Percentiles rank a stretch among this genome's conserved stretches.
These are phyloP conservation scores for Allacma fusca DNA, from an alignment of 2,888 invertebrate species.

Conservation along the genomic window DNA sequence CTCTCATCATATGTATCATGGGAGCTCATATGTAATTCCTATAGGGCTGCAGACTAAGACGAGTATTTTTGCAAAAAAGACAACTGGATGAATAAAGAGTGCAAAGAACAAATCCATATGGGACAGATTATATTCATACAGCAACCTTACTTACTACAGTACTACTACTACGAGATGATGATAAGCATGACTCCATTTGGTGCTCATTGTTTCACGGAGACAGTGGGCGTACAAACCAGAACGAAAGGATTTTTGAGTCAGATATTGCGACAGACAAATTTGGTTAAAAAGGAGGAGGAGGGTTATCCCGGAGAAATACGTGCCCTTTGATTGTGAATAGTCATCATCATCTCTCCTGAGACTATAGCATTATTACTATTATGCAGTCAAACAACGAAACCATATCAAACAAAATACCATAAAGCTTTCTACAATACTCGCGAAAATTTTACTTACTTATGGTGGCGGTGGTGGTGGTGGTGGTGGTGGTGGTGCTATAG, in stretches of 20 bases:
- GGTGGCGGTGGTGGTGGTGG: not conserved
- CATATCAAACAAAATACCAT: not conserved
- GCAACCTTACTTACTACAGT: not conserved
- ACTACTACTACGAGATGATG: not conserved
- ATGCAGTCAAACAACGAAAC: not conserved
- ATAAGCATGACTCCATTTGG: conserved; percentile 36
- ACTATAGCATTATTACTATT: not conserved
- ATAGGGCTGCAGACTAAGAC: no score
- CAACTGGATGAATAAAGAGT: conserved; percentile 22
- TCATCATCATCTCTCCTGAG: conserved; percentile 15
- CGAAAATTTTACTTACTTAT: conserved; percentile 6
- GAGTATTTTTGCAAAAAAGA: conserved; percentile 20
- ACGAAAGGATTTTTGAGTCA: conserved; percentile 36
- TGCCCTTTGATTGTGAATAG: conserved; percentile 24
- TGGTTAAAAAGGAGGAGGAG: conserved; percentile 43
- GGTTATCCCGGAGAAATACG: conserved; percentile 29
- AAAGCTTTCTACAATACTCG: conserved; percentile 9
- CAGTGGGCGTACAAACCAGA: conserved; percentile 43
- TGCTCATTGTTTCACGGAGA: conserved; percentile 23
- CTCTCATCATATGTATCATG: not conserved
- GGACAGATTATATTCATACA: conserved; percentile 11
- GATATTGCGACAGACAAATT: conserved; percentile 36
- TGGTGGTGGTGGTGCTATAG: no score
- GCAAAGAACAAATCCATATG: not conserved
- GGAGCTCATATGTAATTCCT: no score